Evolutionary conservation across 1,140 invertebrate species (phyloP), one percentile per base, ranked within the genome.

Genomic region (Drosophila saltans): DNA sequence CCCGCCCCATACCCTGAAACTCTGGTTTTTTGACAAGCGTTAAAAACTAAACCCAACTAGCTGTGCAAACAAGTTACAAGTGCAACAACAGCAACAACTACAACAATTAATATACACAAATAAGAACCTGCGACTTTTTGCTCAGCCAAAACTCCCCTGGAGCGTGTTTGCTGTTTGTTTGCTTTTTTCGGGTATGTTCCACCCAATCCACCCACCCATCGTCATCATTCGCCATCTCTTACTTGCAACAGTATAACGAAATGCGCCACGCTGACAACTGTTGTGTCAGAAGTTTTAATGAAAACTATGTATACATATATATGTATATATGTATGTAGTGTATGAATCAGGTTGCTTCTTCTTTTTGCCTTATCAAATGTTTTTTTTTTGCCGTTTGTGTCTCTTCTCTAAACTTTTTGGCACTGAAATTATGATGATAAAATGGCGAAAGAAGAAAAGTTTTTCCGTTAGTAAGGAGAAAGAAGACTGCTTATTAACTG

Each of bases 381-480:
- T 75, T 75, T 6, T 6, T 40, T 36, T 30, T 39, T 30, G 10
- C 36, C 1, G 60, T 41, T 33, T 30, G 33, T 36, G 33, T 36
- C 33, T 39, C 36, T 16, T 48, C 59, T 36, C 26, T 21, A 58
- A 80, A 81, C 70, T 66, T 86, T 85, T 75, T 85, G 59, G 55
- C 76, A 79, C 75, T 72, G 57, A 71, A 82, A 80, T 82, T 75
- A 88, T 86, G 70, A 73, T 79, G 83, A 88, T 86, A 82, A 86
- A 74, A 72, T 69, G 63, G 64, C 66, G 11, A 66, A 58, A 57
- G 39, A 62, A 40, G 59, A 64, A 84, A 69, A 72, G 69, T 41
- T 83, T 83, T 69, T 57, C 4, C 26, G 41, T 75, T 62, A 39
- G 55, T 58, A 30, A 28, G 59, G 26, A 10, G 39, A 43, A 57